Conservation (phyloP, 1,140 invertebrate genomes). For the Diabrotica undecimpunctata region DNA sequence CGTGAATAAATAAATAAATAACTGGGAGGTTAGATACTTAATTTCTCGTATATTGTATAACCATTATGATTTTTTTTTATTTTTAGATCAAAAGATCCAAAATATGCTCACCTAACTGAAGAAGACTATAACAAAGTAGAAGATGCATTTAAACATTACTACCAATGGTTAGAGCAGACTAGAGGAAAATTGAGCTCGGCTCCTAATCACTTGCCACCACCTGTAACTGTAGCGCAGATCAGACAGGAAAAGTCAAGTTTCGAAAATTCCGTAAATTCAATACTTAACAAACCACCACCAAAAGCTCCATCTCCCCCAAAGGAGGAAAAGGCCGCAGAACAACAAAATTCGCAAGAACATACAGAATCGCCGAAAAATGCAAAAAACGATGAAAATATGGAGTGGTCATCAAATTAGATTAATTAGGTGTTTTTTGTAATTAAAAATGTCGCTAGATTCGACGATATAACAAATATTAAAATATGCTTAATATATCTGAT, state of each 20-base stretch:
- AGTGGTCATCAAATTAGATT: conserved; percentile 36
- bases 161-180: conserved; percentile 72
- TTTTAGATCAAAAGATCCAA: conserved; percentile 47
- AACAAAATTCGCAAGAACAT: conserved; percentile 29
- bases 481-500: conserved; percentile 15
- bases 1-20: too few relatives aligned
- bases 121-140: conserved; percentile 73
- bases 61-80: not conserved
- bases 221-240: conserved; percentile 74
- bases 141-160: conserved; percentile 55
- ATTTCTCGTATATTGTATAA: too few relatives aligned
- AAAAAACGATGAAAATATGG: conserved; percentile 39
- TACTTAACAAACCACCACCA: conserved; percentile 83
- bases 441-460: not conserved
- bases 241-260: conserved; percentile 66
- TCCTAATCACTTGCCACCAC: conserved; percentile 63
- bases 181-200: conserved; percentile 58
- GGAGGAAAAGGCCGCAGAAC: conserved; percentile 46
- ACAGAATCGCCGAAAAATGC: conserved; percentile 19
- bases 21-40: too few relatives aligned
- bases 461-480: conserved; percentile 13
- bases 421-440: conserved; percentile 23
- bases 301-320: conserved; percentile 57
- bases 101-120: conserved; percentile 78
- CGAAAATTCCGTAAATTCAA: conserved; percentile 65